Base-by-base conservation (phyloP, 1,140 invertebrate genomes). In the Sitophilus oryzae region DNA sequence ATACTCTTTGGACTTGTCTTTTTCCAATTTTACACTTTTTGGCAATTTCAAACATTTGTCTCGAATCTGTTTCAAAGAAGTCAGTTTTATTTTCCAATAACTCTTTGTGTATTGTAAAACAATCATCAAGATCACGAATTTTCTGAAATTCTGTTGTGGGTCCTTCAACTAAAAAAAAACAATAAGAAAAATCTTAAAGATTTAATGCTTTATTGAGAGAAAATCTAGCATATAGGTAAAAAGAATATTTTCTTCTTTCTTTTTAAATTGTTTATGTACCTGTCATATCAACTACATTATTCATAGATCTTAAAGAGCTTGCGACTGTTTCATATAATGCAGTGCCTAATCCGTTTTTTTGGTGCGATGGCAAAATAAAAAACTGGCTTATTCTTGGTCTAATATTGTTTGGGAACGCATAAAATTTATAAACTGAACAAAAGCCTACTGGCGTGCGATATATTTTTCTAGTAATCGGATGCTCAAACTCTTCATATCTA, bases 361-460 rank as follows among this genome's bases (percentile, higher is more conserved):
- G 89, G 71, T 91, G 96, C 0, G 90, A 89, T 9, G 94, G 94
- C 54, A 97, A 73, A 44, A 96, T 80, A 40, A 97, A 74, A 66
- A 95, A 85, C 73, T 98, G 94, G 58, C 91, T 91, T 45, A 98
- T 88, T 49, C 95, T 78, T 6, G 93, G 92, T 25, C 95, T 77
- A 37, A 82, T 84, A 67, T 89, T 84, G 37, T 81, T 75, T 0
- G 94, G 94, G 74, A 96, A 96, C 0, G 90, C 89, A 71, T 94
- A 98, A 73, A 95, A 98, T 61, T 90, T 85, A 76, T 97, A 99
- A 16, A 95, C 85, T 0, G 93, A 93, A 23, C 85, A 82, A 73
- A 93, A 97, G 9, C 91, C 95, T 57, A 84, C 83, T 49, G 89
- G 82, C 23, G 85, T 85, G 67, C 91, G 93, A n/a, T 76, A 74